A percentile compares a stretch with the other conserved stretches of the same genome.
phyloP scores from a whole-genome alignment of 2,113 vertebrate species.

The Heterotilapia buettikoferi region DNA sequence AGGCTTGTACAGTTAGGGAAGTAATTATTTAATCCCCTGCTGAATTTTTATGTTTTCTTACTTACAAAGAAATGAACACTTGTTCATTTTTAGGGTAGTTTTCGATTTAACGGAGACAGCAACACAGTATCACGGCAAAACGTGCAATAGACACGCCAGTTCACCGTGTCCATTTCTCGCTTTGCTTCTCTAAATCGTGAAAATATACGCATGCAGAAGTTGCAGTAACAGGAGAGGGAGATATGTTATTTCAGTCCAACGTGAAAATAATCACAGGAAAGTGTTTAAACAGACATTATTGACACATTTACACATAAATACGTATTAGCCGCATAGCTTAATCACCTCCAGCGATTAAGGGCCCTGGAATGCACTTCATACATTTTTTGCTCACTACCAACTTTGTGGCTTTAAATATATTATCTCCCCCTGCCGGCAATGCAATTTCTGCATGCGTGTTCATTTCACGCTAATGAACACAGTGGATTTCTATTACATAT shows the following conservation, averaged over 20 bases:
- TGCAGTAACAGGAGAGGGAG: not conserved
- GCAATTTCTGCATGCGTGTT: not conserved
- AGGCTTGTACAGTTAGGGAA: not conserved
- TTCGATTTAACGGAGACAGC: not conserved
- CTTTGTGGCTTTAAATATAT: not conserved
- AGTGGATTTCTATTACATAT: not conserved
- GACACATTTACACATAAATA: not conserved
- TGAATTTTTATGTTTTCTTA: not conserved
- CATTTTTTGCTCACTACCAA: not conserved
- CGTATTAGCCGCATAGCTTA: not conserved
- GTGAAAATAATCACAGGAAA: not conserved
- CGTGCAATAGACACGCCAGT: not conserved
- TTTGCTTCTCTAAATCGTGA: not conserved
- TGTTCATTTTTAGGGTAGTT: not conserved
- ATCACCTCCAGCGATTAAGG: not conserved
- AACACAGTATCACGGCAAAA: not conserved
- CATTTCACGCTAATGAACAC: not conserved
- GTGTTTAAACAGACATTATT: not conserved
- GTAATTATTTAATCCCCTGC: not conserved
- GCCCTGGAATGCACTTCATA: not conserved
- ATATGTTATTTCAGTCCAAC: not conserved
- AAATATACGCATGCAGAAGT: not conserved
- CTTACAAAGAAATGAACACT: not conserved
- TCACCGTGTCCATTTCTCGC: not conserved
- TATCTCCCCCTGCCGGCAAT: not conserved